A percentile compares a stretch with the other conserved stretches of the same genome.
phyloP scores from a whole-genome alignment of 2,797 vertebrate genomes.

The Arctocebus calabarensis region DNA sequence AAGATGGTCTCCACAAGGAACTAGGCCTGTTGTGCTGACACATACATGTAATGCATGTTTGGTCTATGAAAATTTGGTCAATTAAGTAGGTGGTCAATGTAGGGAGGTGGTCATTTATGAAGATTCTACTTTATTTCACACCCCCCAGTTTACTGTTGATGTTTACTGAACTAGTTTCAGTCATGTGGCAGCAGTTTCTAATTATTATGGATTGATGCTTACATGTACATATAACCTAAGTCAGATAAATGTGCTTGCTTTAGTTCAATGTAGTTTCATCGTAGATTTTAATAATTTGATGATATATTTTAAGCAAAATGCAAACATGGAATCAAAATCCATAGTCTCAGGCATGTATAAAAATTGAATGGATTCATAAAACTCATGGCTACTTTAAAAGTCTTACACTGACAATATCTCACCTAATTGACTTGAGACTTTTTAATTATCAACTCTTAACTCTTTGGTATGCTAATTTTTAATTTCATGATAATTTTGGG shows the following conservation, averaged over 20 bases:
- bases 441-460: background rate
- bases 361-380: constrained; percentile 27
- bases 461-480: background rate
- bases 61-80: too few species aligned
- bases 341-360: background rate
- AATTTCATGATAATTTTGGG: constrained; percentile 42
- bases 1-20: too few species aligned
- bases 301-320: constrained; percentile 42
- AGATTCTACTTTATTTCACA: background rate
- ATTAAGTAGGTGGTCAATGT: too few species aligned
- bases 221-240: background rate
- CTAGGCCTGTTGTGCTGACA: too few species aligned
- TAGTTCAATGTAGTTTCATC: background rate
- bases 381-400: background rate
- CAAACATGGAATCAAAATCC: background rate
- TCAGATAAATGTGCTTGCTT: background rate
- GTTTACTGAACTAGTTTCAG: background rate
- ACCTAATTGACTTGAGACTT: constrained; percentile 45
- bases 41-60: too few species aligned
- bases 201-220: background rate
- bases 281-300: background rate
- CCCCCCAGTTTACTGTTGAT: background rate
- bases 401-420: background rate
- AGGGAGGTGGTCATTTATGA: too few species aligned
- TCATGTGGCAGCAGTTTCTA: background rate